These are phyloP conservation scores for Corapipo altera DNA, from an alignment of 2,113 vertebrate genomes.

Conservation along the genomic window DNA sequence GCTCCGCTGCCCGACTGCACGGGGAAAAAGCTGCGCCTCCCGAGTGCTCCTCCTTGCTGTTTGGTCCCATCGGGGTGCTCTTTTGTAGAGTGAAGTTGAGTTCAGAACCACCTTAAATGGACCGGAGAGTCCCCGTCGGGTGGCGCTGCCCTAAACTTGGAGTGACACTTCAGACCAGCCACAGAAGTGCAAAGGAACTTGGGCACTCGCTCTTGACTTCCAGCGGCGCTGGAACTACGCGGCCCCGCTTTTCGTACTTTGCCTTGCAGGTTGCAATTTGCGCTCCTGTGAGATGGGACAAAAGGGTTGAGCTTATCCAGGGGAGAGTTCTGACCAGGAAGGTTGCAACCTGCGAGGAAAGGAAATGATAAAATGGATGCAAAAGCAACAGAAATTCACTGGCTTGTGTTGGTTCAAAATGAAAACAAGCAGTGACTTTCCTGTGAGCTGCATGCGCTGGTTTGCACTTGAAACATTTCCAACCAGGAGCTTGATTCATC, in stretches of 20 bases:
- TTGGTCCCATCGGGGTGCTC: accelerated
- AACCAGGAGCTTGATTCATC: neutral
- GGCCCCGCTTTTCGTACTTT: neutral
- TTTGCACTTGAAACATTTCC: neutral
- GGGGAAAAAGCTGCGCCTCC: neutral
- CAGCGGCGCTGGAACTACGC: neutral
- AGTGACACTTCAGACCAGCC: neutral
- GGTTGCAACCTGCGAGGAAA: neutral
- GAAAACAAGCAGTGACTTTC: neutral
- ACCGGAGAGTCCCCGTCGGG: neutral
- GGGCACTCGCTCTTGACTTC: accelerated
- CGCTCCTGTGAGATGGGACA: neutral
- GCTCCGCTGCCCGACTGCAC: accelerated
- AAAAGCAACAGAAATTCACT: neutral
- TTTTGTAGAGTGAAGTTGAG: accelerated
- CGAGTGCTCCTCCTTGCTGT: neutral
- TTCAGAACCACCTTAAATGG: neutral
- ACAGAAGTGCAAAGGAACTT: neutral
- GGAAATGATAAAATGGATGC: neutral
- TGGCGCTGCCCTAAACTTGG: neutral
- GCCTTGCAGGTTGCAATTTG: neutral
- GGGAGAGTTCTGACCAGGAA: neutral
- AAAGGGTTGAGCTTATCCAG: neutral
- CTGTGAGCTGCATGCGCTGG: accelerated
- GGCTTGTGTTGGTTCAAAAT: neutral